Evolutionary conservation across 2,888 invertebrate species (phyloP), one percentile per base, ranked within the genome.

Genomic region (Monopis laevigella): DNA sequence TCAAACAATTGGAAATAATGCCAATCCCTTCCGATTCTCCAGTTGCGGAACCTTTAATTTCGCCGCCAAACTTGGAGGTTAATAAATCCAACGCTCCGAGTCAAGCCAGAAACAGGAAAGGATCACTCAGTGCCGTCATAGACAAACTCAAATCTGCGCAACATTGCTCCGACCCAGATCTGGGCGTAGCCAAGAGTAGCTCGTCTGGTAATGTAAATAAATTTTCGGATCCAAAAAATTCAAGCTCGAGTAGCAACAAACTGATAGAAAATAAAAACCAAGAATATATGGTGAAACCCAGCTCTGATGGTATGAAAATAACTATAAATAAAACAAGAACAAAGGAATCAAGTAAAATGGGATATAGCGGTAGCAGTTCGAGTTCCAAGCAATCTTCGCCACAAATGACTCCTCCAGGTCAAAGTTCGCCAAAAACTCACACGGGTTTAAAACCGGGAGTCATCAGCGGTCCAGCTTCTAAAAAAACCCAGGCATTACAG

Each of bases 251-350:
- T 49, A 71, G 68, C 47, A 58, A 67, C 48, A 70, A 74, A 57
- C 45, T 65, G 18, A 65, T 55, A 45, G 72, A 80, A 48, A 82
- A 71, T 44, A 89, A 89, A 69, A 89, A 89, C 58, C 88, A 89
- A 18, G 93, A 93, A 56, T 94, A 94, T 55, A 92, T 92, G 88
- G 92, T 95, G 1, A 95, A 94, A 58, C 90, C 90, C 12, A 92
- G 93, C 58, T 88, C 88, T 11, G 93, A 93, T 52, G 93, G 93
- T 2, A 92, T 96, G 77, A 96, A 95, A 65, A 86, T 96, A 41
- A 96, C 93, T 2, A 93, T 95, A 17, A 95, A 94, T 57, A 95
- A 95, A 74, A 93, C 94, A 1, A 83, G 89, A 54, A 85, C 87
- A 14, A 89, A 90, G 58, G 90, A 90, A 43, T 65, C 66, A 27